These are phyloP conservation scores for Eupithecia pulchellata DNA, from an alignment of 2,888 invertebrate species.

Conservation along the genomic window DNA sequence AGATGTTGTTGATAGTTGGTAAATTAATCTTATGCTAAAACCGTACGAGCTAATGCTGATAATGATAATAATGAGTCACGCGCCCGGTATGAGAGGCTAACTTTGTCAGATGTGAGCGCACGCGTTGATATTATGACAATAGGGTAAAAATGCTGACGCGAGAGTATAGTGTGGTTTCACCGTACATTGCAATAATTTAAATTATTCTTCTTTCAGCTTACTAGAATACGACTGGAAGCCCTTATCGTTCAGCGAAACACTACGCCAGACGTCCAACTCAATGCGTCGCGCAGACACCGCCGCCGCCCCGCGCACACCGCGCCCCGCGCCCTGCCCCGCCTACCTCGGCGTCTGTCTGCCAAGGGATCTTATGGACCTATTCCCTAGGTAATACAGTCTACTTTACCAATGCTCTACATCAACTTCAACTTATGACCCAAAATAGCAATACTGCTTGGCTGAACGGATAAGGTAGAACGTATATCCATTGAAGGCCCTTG, in stretches of 20 bases:
- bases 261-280: slow-evolving; percentile 41
- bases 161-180: too few species aligned
- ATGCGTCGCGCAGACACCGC: slow-evolving; percentile 32
- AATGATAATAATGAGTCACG: too few species aligned
- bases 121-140: too few species aligned
- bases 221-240: slow-evolving; percentile 82
- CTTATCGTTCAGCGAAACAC: slow-evolving; percentile 56
- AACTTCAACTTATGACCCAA: background rate
- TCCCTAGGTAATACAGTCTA: slow-evolving; percentile 74
- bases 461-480: background rate
- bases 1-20: too few species aligned
- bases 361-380: slow-evolving; percentile 87
- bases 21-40: too few species aligned
- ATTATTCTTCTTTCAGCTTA: slow-evolving; percentile 53
- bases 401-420: background rate
- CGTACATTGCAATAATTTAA: too few species aligned
- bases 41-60: too few species aligned
- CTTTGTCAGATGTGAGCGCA: too few species aligned
- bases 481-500: background rate
- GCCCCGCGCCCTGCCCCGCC: slow-evolving; percentile 53
- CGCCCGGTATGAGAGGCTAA: too few species aligned
- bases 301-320: slow-evolving; percentile 40
- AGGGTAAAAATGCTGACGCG: too few species aligned
- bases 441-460: background rate
- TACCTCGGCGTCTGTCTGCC: slow-evolving; percentile 92